Evolutionary conservation across 2,113 vertebrate genomes (phyloP), one percentile per base, ranked within the genome.

Genomic region (Coptodon rendalli): DNA sequence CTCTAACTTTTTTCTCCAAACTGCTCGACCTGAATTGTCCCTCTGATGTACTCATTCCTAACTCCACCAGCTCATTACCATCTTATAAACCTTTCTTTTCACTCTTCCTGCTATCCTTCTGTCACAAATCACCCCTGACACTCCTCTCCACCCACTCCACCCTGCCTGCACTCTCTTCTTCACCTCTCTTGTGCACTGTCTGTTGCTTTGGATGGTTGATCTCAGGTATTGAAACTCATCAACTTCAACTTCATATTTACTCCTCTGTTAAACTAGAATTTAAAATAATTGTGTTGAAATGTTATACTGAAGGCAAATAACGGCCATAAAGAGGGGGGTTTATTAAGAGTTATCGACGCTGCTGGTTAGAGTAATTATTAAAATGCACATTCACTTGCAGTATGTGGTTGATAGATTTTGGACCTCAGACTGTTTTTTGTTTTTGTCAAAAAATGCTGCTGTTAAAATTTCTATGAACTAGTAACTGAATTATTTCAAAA

Each of bases 1-100:
- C 31, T 38, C 9, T 2, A 68, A 22, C 34, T 13, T 68, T 66
- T 66, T 43, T 45, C 68, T 7, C 40, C 68, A 29, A 17, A 45
- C 68, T 17, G 22, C 40, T 73, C 6, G 3, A 27, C 13, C 13
- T 27, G 40, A 45, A 40, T 27, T 11, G 40, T 48, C 68, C 68
- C 22, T 27, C 22, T 45, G 24, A 73, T 73, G 22, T 48, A 29
- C 22, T 45, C 68, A 0, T 45, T 73, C 22, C 22, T 73, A 73
- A 22, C 34, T 38, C 34, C 19, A 68, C 34, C 63, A 68, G 34
- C 34, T 68, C n/a, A 2, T 68, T 22, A n/a, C 3, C 63, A 22
- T 68, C 63, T 68, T 68, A 38, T 68, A 68, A 38, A 38, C 22
- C 68, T 73, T 73, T 6, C 68, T 45, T 73, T 73, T 73, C 68